These are phyloP conservation scores for Coluber constrictor DNA, from an alignment of 2,797 vertebrate genomes.

Conservation along the genomic window DNA sequence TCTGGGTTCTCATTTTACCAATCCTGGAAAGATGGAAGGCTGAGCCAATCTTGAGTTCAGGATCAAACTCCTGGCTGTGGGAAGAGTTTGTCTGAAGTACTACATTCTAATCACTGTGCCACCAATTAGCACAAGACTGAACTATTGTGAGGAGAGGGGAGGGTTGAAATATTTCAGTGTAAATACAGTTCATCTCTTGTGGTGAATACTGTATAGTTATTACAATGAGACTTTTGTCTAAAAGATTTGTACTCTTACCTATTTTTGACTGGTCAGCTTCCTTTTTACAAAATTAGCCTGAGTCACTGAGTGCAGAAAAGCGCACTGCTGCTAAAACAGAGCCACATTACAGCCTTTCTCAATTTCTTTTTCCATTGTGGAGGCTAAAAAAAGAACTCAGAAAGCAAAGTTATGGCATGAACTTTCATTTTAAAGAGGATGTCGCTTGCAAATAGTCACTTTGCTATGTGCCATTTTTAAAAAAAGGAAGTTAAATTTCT, in stretches of 20 bases:
- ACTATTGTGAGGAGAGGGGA: background rate
- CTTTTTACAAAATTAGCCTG: background rate
- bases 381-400: background rate
- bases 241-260: background rate
- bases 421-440: slow-evolving; percentile 15
- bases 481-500: slow-evolving; percentile 9
- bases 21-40: background rate
- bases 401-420: background rate
- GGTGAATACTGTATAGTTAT: background rate
- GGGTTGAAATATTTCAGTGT: background rate
- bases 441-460: background rate
- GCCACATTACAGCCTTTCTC: background rate
- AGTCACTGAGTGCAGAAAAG: background rate
- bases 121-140: background rate
- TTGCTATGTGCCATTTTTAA: background rate
- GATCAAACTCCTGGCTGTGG: background rate
- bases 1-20: background rate
- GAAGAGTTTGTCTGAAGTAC: background rate
- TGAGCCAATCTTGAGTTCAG: background rate
- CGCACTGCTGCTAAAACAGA: background rate
- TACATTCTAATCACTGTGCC: background rate
- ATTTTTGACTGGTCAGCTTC: slow-evolving; percentile 7
- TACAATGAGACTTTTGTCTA: background rate
- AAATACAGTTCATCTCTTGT: background rate
- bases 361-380: background rate